A percentile compares a stretch with the other conserved stretches of the same genome.
phyloP scores from a whole-genome alignment of 2,113 vertebrate species.

The Neomonachus schauinslandi region DNA sequence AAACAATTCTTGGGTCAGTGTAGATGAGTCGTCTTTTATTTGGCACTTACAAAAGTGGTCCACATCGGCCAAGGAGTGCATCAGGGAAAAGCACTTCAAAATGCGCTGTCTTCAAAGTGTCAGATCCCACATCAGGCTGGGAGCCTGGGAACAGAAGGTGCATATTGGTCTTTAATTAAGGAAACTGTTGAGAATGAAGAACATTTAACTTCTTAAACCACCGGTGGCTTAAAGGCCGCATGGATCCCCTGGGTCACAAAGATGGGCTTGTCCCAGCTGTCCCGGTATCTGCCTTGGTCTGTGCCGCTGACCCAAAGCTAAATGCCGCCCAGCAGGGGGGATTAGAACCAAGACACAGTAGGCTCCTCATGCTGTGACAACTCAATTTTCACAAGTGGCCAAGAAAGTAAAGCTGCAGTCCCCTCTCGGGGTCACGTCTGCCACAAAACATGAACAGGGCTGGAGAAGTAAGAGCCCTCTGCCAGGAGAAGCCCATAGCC shows the following conservation, averaged over 20 bases:
- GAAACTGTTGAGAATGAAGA: not conserved
- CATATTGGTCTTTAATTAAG: not conserved
- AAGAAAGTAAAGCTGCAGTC: not conserved
- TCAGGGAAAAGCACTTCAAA: not conserved
- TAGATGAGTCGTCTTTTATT: not conserved
- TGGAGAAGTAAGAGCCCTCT: not conserved
- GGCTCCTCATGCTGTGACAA: not conserved
- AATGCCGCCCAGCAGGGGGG: not conserved
- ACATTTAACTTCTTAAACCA: not conserved
- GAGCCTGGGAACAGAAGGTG: not conserved
- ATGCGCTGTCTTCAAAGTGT: not conserved
- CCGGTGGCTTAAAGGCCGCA: not conserved
- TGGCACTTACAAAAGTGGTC: not conserved
- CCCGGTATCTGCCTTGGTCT: not conserved
- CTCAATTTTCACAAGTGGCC: slow-evolving; percentile 5
- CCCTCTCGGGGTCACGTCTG: rapidly evolving
- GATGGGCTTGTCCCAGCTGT: not conserved
- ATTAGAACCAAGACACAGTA: not conserved
- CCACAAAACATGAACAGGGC: not conserved
- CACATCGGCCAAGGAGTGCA: rapidly evolving
- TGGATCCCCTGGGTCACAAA: not conserved
- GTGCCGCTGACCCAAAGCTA: not conserved
- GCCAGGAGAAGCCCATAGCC: not conserved
- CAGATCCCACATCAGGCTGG: not conserved
- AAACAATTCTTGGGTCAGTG: not conserved